Conservation (phyloP, 2,113 vertebrate genomes). For the Prochilodus magdalenae region DNA sequence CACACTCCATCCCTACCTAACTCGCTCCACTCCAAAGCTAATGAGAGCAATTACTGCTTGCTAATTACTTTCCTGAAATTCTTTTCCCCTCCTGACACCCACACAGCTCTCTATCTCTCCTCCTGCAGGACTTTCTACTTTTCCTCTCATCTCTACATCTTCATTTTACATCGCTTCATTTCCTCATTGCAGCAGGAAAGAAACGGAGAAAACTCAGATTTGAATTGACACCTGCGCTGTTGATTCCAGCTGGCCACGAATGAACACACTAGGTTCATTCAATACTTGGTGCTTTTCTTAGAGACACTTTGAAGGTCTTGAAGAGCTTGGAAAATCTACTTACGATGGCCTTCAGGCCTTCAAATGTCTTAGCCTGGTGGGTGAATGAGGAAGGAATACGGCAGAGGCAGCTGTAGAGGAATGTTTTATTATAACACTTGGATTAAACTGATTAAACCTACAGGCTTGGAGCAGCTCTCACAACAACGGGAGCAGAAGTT, state of each 20-base stretch:
- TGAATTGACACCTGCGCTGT: neutral
- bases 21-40: constrained; percentile 52
- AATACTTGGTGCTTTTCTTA: neutral
- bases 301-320: neutral
- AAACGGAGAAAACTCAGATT: neutral
- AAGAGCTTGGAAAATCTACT: neutral
- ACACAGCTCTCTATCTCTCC: constrained; percentile 23
- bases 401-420: no score
- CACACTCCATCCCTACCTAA: constrained; percentile 35
- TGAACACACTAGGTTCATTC: neutral
- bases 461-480: no score
- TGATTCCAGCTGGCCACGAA: neutral
- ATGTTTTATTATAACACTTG: no score
- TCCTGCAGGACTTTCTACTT: constrained; percentile 28
- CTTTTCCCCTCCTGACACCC: constrained; percentile 46
- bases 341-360: neutral
- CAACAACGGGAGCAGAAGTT: no score
- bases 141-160: constrained; percentile 42
- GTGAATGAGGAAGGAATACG: no score
- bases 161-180: constrained; percentile 18
- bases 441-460: no score
- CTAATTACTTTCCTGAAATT: constrained; percentile 67
- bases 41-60: constrained; percentile 70
- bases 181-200: constrained; percentile 16
- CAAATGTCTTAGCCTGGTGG: neutral